A percentile compares a stretch with the other conserved stretches of the same genome.
Evolutionary conservation across 2,797 vertebrate species (phyloP).

Genomic region (Enoplosus armatus): DNA sequence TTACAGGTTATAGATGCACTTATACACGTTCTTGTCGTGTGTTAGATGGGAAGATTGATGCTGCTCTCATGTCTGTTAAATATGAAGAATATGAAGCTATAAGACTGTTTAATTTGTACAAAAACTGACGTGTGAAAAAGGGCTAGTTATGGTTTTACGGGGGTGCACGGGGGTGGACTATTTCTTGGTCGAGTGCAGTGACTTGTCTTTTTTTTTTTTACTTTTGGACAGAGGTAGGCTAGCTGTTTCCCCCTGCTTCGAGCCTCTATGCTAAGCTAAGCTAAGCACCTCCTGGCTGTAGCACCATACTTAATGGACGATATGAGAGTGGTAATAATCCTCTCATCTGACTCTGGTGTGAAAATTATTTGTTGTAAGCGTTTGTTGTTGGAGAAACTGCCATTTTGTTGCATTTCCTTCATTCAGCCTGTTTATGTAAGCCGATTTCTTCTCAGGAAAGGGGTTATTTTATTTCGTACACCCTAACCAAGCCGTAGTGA

Average conservation of each 20-base stretch:
- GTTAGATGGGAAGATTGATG: neutral
- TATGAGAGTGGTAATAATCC: neutral
- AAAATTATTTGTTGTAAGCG: no score
- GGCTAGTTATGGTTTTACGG: neutral
- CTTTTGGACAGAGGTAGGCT: no score
- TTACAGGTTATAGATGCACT: neutral
- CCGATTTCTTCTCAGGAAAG: neutral
- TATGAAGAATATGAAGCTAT: no score
- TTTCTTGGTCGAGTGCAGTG: no score
- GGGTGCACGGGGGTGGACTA: no score
- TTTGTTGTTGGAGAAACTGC: no score
- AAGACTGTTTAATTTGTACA: neutral
- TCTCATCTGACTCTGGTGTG: no score
- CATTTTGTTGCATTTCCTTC: no score
- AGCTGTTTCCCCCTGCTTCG: neutral
- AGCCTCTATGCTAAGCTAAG: no score
- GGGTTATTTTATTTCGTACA: neutral
- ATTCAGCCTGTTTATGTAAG: no score
- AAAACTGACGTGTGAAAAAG: neutral
- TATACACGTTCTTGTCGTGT: neutral
- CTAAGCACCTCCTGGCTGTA: neutral
- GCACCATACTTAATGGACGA: neutral
- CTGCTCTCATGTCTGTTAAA: neutral
- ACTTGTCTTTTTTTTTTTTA: no score
- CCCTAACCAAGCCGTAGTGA: neutral